Evolutionary conservation across 2,113 vertebrate species (phyloP).

Genomic region (Lophotis ruficrista): DNA sequence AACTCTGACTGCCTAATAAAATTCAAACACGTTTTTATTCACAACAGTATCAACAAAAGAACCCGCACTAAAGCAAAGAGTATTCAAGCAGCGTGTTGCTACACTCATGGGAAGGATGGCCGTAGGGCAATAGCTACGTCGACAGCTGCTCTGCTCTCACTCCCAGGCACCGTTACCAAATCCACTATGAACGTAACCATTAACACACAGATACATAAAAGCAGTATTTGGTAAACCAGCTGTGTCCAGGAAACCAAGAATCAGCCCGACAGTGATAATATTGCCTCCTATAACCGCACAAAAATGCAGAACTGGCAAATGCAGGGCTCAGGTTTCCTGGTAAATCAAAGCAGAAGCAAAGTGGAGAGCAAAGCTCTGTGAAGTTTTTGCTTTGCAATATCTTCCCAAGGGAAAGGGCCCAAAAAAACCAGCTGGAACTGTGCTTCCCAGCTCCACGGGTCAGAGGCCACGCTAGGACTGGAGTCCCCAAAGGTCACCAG

Average conservation of each 20-base stretch:
- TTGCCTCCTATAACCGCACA: not conserved
- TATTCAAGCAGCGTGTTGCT: not conserved
- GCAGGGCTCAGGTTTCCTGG: not conserved
- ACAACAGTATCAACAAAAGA: not conserved
- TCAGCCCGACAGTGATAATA: not conserved
- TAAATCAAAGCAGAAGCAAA: not conserved
- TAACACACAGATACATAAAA: not conserved
- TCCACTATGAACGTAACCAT: rapidly evolving
- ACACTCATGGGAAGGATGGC: rapidly evolving
- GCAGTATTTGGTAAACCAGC: not conserved
- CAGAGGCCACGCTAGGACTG: not conserved
- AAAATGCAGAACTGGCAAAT: not conserved
- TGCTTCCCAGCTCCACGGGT: not conserved
- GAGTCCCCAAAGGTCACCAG: not conserved
- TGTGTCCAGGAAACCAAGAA: not conserved
- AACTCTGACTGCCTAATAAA: constrained; percentile 90
- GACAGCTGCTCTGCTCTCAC: not conserved
- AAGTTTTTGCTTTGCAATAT: not conserved
- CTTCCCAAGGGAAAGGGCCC: not conserved
- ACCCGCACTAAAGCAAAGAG: not conserved
- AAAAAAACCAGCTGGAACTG: not conserved
- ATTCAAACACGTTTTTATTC: not conserved
- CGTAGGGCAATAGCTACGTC: not conserved
- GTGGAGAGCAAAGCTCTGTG: not conserved
- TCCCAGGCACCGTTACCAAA: not conserved